A percentile compares a stretch with the other conserved stretches of the same genome.
Conservation (phyloP, 2,797 vertebrate genomes). For the Capromys pilorides region DNA sequence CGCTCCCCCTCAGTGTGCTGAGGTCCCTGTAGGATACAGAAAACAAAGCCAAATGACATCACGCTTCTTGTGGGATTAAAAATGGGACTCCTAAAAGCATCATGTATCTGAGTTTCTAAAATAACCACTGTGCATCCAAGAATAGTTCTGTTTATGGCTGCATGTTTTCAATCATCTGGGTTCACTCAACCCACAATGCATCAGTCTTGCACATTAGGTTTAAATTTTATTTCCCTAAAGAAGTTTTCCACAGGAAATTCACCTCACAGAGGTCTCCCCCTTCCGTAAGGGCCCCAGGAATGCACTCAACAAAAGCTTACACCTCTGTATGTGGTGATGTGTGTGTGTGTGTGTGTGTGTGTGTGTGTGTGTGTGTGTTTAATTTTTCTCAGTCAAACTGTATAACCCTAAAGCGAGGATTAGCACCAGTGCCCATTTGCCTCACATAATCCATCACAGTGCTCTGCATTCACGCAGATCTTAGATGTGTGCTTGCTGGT, state of each 20-base stretch:
- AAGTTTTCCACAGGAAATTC: not conserved
- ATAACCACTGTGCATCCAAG: not conserved
- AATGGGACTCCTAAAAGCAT: conserved; percentile 27
- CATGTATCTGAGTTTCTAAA: conserved; percentile 35
- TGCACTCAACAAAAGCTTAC: conserved; percentile 6
- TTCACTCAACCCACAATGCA: conserved; percentile 34
- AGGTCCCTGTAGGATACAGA: not conserved
- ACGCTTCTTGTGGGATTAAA: not conserved
- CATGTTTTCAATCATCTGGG: conserved; percentile 42
- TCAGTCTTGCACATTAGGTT: conserved; percentile 27
- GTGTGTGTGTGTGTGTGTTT: not conserved
- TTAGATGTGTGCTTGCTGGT: not conserved
- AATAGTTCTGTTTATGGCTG: conserved; percentile 31
- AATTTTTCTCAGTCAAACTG: not conserved
- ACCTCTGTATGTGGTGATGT: not conserved
- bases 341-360: not conserved
- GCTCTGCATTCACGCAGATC: not conserved
- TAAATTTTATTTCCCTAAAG: conserved; percentile 55
- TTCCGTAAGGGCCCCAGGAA: not conserved
- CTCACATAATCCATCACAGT: not conserved
- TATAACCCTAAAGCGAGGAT: not conserved
- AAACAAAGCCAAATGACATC: not conserved
- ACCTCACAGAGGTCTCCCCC: not conserved
- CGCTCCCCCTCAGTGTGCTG: not conserved
- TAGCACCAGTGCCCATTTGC: not conserved